A percentile compares a stretch with the other conserved stretches of the same genome.
Evolutionary conservation across 2,113 vertebrate species (phyloP).

Genomic region (Accipiter virgatus): DNA sequence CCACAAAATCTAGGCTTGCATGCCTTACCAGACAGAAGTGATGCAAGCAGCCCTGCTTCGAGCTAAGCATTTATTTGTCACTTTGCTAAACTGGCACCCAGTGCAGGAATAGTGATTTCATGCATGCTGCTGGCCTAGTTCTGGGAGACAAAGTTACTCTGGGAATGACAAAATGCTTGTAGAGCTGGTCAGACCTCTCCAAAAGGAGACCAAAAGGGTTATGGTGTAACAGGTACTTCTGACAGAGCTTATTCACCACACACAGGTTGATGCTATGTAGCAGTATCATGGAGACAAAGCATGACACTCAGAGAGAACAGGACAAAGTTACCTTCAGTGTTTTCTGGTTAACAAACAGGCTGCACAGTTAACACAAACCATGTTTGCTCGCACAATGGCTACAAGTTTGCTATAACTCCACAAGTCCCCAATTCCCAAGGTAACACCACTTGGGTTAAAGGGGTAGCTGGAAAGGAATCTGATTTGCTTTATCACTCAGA

Average conservation of each 20-base stretch:
- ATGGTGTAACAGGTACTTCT: neutral
- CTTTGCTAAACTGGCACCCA: neutral
- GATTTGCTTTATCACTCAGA: neutral
- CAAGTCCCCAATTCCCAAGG: neutral
- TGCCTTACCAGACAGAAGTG: neutral
- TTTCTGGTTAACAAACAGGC: neutral
- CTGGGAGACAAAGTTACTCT: neutral
- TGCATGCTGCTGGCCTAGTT: neutral
- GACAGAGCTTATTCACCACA: neutral
- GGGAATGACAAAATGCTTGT: neutral
- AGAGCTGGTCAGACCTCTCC: no score
- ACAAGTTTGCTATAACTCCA: neutral
- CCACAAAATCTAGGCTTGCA: neutral
- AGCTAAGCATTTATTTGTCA: neutral
- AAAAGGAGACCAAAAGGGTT: neutral
- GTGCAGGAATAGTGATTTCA: neutral
- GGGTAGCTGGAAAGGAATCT: neutral
- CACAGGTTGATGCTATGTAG: neutral
- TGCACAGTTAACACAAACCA: neutral
- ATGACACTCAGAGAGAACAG: neutral
- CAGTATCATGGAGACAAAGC: neutral
- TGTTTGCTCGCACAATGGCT: rapidly evolving
- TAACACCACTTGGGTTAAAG: neutral
- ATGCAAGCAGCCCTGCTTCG: neutral
- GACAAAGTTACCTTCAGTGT: neutral